Evolutionary conservation across 2,797 vertebrate genomes (phyloP), one percentile per base, ranked within the genome.

Genomic region (Dallia pectoralis): DNA sequence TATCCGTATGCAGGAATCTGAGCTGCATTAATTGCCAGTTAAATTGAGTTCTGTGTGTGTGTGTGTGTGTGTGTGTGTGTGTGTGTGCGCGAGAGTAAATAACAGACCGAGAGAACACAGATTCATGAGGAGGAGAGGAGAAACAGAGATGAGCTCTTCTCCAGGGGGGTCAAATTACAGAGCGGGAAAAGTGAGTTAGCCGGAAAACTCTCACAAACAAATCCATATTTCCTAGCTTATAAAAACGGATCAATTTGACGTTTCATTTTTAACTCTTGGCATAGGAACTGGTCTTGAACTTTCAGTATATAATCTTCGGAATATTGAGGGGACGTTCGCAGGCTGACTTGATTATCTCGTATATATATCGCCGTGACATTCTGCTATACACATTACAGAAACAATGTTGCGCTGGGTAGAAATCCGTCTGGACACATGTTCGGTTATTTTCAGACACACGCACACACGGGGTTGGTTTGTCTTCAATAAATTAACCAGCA

Each of bases 21-120:
- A 77, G 71, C 40, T 73, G 69, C 69, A 79, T 81, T 84, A 79
- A 85, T 81, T 85, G 79, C 76, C 30, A 77, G 73, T 64, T 40
- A 79, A 83, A 79, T 64, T 4, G 49, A 74, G 74, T 67, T 80
- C 14, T 65, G 33, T 47, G 51, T 64, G 53, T 33, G 51, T 64
- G 53, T 33, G n/a, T n/a, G n/a, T 65, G 33, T 47, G 51, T 64
- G 53, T 33, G 51, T 64, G 53, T 33, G n/a, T 65, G 33, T 47
- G 51, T 64, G 53, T 33, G 51, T 64, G 53, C 30, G n/a, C 48
- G 59, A 33, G 44, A 72, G 30, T 49, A 18, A 32, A 73, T 65
- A 66, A 22, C 9, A 65, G 56, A 72, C 61, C 61, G 65, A 56
- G 53, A 22, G 1, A 56, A 56, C 53, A 56, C 61, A 65, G 36